Percentiles rank a stretch among this genome's conserved stretches.
Conservation (phyloP, 2,888 invertebrate genomes). For the Microplitis manilae region DNA sequence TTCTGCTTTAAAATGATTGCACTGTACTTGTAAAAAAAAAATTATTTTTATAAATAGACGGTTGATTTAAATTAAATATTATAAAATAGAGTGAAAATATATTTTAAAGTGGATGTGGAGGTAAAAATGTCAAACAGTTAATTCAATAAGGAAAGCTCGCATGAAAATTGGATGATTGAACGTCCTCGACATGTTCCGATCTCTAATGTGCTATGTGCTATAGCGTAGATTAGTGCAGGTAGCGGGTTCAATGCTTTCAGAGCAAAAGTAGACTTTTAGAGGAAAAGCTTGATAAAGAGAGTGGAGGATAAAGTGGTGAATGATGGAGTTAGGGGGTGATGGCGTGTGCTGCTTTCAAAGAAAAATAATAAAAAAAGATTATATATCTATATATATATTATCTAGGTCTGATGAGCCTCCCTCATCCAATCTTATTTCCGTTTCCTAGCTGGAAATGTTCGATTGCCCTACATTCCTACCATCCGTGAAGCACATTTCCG, state of each 20-base stretch:
- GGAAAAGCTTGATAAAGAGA: background rate
- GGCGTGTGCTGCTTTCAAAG: background rate
- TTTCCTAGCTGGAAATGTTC: slow-evolving; percentile 2
- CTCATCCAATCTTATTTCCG: slow-evolving; percentile 18
- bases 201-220: background rate
- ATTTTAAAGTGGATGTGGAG: too few species aligned
- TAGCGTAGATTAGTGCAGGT: background rate
- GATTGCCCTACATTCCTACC: slow-evolving; percentile 13
- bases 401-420: background rate
- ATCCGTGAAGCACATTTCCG: slow-evolving; percentile 13
- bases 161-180: background rate
- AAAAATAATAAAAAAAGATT: background rate
- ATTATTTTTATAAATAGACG: too few species aligned
- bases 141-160: too few species aligned
- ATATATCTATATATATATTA: too few species aligned
- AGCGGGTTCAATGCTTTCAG: background rate
- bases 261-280: background rate
- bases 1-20: background rate
- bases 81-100: too few species aligned
- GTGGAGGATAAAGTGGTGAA: background rate
- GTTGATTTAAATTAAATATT: too few species aligned
- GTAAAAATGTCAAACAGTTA: too few species aligned
- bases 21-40: background rate
- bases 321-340: background rate
- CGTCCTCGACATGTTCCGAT: too few species aligned